Base-by-base conservation (phyloP, 2,113 vertebrate genomes). In the Hiodon alosoides region DNA sequence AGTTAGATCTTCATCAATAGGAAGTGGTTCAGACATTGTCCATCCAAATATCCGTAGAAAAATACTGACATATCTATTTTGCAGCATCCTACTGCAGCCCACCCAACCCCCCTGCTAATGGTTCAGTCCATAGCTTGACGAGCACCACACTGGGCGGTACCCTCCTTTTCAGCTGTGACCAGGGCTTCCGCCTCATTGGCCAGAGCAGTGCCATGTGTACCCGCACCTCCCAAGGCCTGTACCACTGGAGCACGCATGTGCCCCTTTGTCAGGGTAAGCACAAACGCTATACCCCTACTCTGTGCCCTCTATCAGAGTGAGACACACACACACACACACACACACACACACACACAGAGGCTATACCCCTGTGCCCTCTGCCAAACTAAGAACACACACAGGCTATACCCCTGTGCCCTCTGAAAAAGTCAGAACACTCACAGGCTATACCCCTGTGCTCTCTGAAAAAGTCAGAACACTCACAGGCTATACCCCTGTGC, bases 191-290 rank as follows among this genome's bases (percentile, higher is more conserved):
- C 4, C 92, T 98, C 3, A 91, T 95, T 72, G 97, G 96, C 71
- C 95, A 95, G 86, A 94, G 92, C 91, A 92, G 89, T 58, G 86
- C 86, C 85, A 93, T 93, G 52, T 99, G 97, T 81, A 82, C 84
- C 62, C 91, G 93, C 67, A 92, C 90, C 67, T 90, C 88, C 0
- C 94, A 95, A 80, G 96, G 95, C 47, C 93, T 94, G 79, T 88
- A 92, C 89, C 92, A 94, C 80, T 99, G 97, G 97, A 94, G 92
- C 0, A 89, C 94, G 11, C 94, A 93, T 0, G 91, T 89, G 76
- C 97, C 97, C 0, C 93, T 98, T 73, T 99, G 97, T 85, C 97
- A 98, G 96, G 96, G 97, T 99, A 79, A 90, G 91, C 48, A 3
- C 71, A 52, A 0, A 2, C 4, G 0, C 8, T 3, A 3, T 14